These are phyloP conservation scores for Anneissia japonica DNA, from an alignment of 35 echinoderm and acorn worm genomes.

Conservation along the genomic window DNA sequence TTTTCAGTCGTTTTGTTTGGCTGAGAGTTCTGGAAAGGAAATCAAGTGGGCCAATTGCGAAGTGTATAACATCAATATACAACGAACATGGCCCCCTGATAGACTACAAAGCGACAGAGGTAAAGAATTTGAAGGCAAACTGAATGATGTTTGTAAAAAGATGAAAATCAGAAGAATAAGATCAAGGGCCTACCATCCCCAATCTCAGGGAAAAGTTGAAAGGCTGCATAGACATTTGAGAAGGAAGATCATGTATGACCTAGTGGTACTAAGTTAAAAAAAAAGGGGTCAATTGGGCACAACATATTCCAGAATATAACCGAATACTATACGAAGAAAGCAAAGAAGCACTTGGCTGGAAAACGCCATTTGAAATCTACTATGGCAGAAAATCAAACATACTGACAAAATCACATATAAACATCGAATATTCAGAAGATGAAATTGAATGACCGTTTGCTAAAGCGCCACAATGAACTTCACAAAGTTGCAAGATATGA, in stretches of 20 bases:
- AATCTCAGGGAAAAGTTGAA: background rate
- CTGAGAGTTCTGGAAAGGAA: background rate
- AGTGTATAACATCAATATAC: background rate
- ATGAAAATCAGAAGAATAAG: background rate
- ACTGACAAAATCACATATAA: background rate
- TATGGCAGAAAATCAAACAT: background rate
- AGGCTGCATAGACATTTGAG: background rate
- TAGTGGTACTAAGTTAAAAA: background rate
- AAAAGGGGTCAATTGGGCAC: background rate
- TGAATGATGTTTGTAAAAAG: background rate
- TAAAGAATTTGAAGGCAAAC: background rate
- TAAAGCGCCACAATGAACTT: too few relatives aligned
- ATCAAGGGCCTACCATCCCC: background rate
- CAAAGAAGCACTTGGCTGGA: background rate
- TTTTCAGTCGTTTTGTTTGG: background rate
- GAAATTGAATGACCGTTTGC: too few relatives aligned
- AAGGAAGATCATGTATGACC: background rate
- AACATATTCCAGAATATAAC: background rate
- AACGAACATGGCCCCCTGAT: background rate
- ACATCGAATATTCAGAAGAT: too few relatives aligned
- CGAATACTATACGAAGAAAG: background rate
- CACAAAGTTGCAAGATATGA: too few relatives aligned
- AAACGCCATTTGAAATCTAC: background rate
- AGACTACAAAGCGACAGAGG: background rate
- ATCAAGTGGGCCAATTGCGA: background rate